Percentiles rank a stretch among this genome's conserved stretches.
Evolutionary conservation across 2,113 vertebrate genomes (phyloP).

Genomic region (Myotis lucifugus): DNA sequence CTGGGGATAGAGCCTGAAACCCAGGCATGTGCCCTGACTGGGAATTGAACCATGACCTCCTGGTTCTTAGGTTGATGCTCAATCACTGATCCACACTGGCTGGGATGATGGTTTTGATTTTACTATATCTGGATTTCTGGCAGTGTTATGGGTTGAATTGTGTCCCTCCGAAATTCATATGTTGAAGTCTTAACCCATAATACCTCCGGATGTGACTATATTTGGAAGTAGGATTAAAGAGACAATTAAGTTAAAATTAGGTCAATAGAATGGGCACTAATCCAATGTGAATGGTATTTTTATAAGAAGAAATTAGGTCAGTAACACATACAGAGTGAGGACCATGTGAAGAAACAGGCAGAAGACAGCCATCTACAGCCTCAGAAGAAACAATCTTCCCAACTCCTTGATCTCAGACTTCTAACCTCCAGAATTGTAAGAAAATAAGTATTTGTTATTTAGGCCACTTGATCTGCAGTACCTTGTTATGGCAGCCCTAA

Average conservation of each 20-base stretch:
- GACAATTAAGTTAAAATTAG: neutral
- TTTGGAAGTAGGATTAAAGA: neutral
- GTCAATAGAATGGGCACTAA: neutral
- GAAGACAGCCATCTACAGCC: neutral
- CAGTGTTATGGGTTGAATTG: neutral
- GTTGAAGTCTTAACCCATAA: neutral
- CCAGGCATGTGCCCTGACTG: too few relatives aligned
- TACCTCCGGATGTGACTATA: neutral
- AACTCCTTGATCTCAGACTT: neutral
- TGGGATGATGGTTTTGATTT: conserved; percentile 1
- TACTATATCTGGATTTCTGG: neutral
- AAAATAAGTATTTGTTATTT: neutral
- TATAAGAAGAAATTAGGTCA: neutral
- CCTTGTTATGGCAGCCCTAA: neutral
- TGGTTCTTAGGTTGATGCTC: too few relatives aligned
- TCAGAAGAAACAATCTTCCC: neutral
- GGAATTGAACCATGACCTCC: too few relatives aligned
- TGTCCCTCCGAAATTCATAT: neutral
- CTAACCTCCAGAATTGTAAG: neutral
- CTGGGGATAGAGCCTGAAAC: too few relatives aligned
- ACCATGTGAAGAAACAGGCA: neutral
- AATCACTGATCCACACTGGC: too few relatives aligned
- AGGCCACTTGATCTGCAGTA: neutral
- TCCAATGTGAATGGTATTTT: neutral
- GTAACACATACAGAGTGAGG: neutral